A percentile compares a stretch with the other conserved stretches of the same genome.
These are phyloP conservation scores for Noctua janthe DNA, from an alignment of 2,888 invertebrate genomes.

Conservation along the genomic window DNA sequence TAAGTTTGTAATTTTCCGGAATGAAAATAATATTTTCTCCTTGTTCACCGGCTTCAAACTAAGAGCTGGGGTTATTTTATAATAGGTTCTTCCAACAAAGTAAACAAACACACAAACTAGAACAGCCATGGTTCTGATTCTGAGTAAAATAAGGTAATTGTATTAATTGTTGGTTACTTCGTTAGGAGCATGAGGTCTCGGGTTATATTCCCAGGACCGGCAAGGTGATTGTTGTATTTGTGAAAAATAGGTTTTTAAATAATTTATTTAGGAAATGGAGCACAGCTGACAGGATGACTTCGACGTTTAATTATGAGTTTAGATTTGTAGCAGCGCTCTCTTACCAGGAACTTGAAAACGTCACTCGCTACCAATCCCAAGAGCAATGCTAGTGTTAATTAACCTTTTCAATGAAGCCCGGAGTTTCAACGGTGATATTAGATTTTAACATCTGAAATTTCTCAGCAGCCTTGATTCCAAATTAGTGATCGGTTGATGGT, in stretches of 20 bases:
- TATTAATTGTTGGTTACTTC: background rate
- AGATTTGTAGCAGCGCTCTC: background rate
- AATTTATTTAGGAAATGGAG: background rate
- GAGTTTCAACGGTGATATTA: background rate
- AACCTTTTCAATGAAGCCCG: background rate
- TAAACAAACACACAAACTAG: background rate
- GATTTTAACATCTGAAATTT: background rate
- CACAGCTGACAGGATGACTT: background rate
- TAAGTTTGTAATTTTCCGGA: constrained; percentile 31
- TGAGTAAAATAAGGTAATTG: background rate
- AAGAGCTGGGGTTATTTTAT: background rate
- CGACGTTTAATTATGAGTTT: background rate
- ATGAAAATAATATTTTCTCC: constrained; percentile 21
- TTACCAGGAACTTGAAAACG: background rate
- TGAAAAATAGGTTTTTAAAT: background rate
- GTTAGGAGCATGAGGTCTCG: background rate
- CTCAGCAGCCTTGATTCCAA: background rate
- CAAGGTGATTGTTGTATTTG: background rate
- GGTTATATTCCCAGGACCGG: background rate
- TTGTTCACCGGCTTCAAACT: constrained; percentile 20
- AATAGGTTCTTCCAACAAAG: background rate
- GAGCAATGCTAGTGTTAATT: background rate
- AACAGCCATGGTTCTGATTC: background rate
- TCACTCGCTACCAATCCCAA: background rate
- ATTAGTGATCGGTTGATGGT: background rate